Percentiles rank a stretch among this genome's conserved stretches.
Conservation (phyloP, 1,140 invertebrate genomes). For the Camponotus pennsylvanicus region DNA sequence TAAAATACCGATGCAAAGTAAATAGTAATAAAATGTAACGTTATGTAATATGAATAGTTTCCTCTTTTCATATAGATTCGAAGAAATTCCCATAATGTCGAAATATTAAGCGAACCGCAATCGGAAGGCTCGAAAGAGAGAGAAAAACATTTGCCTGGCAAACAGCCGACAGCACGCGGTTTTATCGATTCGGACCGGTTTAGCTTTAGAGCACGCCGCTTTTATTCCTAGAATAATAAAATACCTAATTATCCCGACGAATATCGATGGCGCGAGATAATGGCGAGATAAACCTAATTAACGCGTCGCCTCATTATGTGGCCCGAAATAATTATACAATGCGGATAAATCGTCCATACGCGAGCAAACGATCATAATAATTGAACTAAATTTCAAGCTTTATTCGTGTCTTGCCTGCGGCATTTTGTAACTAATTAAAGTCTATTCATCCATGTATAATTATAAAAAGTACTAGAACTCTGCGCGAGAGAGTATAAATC, state of each 20-base stretch:
- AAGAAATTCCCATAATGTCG: background rate
- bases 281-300: slow-evolving; percentile 54
- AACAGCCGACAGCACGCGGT: background rate
- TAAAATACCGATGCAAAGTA: background rate
- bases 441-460: slow-evolving; percentile 33
- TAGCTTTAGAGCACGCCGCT: background rate
- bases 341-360: slow-evolving; percentile 49
- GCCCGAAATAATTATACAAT: slow-evolving; percentile 53
- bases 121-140: background rate
- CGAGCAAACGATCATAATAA: slow-evolving; percentile 50
- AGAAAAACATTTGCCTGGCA: too few species aligned
- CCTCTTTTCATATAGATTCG: too few species aligned
- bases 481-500: slow-evolving; percentile 4
- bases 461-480: slow-evolving; percentile 26
- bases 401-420: slow-evolving; percentile 41
- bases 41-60: too few species aligned
- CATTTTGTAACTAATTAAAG: slow-evolving; percentile 42
- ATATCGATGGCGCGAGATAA: slow-evolving; percentile 42
- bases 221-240: slow-evolving; percentile 34
- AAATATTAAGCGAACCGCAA: background rate
- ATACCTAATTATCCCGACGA: slow-evolving; percentile 37
- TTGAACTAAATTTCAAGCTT: slow-evolving; percentile 47
- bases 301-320: slow-evolving; percentile 46
- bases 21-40: background rate
- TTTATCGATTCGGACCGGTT: slow-evolving; percentile 19